Evolutionary conservation across 1,140 invertebrate genomes (phyloP).

Genomic region (Drosophila fuyamai): DNA sequence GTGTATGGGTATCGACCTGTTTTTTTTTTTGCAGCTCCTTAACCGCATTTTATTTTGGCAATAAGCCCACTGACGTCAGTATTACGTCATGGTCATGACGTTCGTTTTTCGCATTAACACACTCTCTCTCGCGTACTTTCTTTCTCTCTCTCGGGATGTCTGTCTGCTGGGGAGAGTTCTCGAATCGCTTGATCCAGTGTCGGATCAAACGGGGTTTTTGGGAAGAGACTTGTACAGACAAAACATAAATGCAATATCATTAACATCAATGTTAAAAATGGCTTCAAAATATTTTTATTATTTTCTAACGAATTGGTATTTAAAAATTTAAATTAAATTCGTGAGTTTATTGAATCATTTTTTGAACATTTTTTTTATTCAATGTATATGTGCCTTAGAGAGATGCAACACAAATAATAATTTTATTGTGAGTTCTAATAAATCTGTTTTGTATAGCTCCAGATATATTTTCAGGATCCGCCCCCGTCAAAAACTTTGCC

Average conservation of each 20-base stretch:
- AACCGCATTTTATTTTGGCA: conserved; percentile 44
- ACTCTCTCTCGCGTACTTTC: background rate
- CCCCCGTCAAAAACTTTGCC: conserved; percentile 49
- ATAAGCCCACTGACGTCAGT: conserved; percentile 65
- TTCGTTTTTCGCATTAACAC: conserved; percentile 7
- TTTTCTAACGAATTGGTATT: too few relatives aligned
- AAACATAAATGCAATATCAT: too few relatives aligned
- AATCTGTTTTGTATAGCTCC: background rate
- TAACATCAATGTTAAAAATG: too few relatives aligned
- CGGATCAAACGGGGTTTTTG: background rate
- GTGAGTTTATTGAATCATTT: too few relatives aligned
- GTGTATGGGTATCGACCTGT: conserved; percentile 11
- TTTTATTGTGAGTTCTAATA: too few relatives aligned
- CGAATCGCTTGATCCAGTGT: background rate
- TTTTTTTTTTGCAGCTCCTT: conserved; percentile 12
- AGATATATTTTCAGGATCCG: background rate
- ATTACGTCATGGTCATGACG: conserved; percentile 73
- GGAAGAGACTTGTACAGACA: background rate
- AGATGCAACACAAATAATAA: too few relatives aligned
- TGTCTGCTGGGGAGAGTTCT: background rate
- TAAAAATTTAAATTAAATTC: too few relatives aligned
- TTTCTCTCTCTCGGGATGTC: conserved; percentile 5
- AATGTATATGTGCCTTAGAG: too few relatives aligned
- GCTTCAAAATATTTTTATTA: too few relatives aligned
- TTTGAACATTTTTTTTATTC: too few relatives aligned